Evolutionary conservation across 2,888 invertebrate genomes (phyloP).

Genomic region (Aradus depressus): DNA sequence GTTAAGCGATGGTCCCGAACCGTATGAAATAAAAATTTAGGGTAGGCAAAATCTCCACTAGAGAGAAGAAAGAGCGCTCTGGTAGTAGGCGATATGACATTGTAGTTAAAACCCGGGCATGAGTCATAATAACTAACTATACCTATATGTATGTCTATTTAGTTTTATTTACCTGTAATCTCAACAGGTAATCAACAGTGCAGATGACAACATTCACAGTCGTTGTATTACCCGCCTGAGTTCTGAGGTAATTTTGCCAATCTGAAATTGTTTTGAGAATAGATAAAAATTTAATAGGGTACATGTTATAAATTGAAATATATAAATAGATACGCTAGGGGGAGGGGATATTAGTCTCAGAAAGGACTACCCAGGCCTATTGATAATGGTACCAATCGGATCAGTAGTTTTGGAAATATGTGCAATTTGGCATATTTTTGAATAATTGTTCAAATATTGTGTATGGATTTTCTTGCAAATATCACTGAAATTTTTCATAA

Average conservation of each 20-base stretch:
- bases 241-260: slow-evolving; percentile 98
- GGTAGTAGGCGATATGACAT: too few species aligned
- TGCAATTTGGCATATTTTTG: background rate
- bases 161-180: slow-evolving; percentile 50
- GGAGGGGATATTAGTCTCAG: background rate
- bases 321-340: background rate
- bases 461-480: too few species aligned
- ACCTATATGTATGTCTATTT: too few species aligned
- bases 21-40: too few species aligned
- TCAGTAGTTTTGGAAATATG: background rate
- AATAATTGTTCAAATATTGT: too few species aligned
- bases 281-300: background rate
- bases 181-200: slow-evolving; percentile 93
- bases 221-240: slow-evolving; percentile 98
- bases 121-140: too few species aligned
- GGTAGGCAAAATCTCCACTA: too few species aligned
- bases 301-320: too few species aligned
- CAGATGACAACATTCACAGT: slow-evolving; percentile 99
- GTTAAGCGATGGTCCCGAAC: too few species aligned
- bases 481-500: too few species aligned
- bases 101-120: too few species aligned
- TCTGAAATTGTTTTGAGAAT: slow-evolving; percentile 46
- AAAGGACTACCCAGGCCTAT: background rate
- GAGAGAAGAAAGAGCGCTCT: too few species aligned
- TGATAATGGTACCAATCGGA: background rate